These are phyloP conservation scores for Synergus laeviventris DNA, from an alignment of 2,888 invertebrate species.

Conservation along the genomic window DNA sequence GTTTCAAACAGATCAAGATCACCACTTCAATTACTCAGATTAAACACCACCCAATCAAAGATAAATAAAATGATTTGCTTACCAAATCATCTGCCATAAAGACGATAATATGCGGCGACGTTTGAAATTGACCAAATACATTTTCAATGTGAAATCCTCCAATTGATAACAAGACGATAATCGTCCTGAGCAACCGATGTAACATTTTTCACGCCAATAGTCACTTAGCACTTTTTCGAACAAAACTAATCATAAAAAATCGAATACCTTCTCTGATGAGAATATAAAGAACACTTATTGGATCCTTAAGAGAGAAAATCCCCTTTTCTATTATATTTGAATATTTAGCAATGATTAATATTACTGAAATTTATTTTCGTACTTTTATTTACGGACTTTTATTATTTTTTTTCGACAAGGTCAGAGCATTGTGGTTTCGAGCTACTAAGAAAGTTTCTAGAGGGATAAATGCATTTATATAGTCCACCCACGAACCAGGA, in stretches of 20 bases:
- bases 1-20: neutral
- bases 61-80: conserved; percentile 57
- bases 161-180: conserved; percentile 38
- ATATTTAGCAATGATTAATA: neutral
- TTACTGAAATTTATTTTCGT: neutral
- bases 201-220: conserved; percentile 46
- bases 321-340: neutral
- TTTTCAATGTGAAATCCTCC: conserved; percentile 23
- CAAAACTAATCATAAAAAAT: conserved; percentile 12
- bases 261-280: neutral
- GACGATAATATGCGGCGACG: conserved; percentile 78
- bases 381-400: conserved; percentile 37
- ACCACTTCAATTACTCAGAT: neutral
- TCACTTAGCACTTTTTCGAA: neutral
- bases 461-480: conserved; percentile 64
- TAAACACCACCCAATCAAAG: neutral
- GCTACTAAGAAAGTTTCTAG: conserved; percentile 53
- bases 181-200: conserved; percentile 44
- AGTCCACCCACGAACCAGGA: conserved; percentile 63
- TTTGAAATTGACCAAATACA: conserved; percentile 60
- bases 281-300: neutral
- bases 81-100: conserved; percentile 80
- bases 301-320: neutral
- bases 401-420: conserved; percentile 45
- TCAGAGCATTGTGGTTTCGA: conserved; percentile 60